Evolutionary conservation across 2,888 invertebrate species (phyloP), one percentile per base, ranked within the genome.

Genomic region (Gasteruption jaculator): DNA sequence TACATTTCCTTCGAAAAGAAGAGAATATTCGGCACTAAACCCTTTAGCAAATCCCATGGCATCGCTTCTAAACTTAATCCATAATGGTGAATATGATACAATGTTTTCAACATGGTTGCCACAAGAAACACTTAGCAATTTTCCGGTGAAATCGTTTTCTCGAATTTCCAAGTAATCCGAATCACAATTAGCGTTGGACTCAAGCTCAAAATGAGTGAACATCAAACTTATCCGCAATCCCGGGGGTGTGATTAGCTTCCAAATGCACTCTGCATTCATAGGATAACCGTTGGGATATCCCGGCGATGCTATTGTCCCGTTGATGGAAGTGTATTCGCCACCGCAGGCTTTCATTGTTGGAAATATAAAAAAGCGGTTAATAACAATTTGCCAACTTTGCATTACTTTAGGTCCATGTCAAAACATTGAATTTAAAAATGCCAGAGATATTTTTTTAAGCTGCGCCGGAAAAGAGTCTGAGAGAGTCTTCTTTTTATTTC

Each of bases 131-230:
- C 81, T 83, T 10, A 91, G 56, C 10, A 92, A 58, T 14, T 71
- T 70, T 4, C 92, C 92, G 4, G 71, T 68, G 0, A 76, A 74
- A 54, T 76, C 68, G 1, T 73, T 65, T 72, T 86, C 82, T 19
- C 91, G 80, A 39, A 95, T 75, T 76, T 93, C 93, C 21, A 95
- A 69, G 66, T 86, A 94, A 68, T 95, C 93, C 27, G 79, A 77
- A 57, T 86, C 83, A 63, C 95, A 96, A 52, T 79, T 76, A 4
- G 83, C 82, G 3, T 85, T 85, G 6, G 74, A 65, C 51, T 84
- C 81, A 46, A 94, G 57, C 44, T 84, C 78, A 56, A 95, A 81
- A 5, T 73, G 68, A 52, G 78, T 75, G 61, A 93, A 84, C 10
- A 74, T 74, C 1, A 93, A 57, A 21, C 74, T 74, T 8, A 87